Base-by-base conservation (phyloP, 2,113 vertebrate genomes). In the Marmota monax region DNA sequence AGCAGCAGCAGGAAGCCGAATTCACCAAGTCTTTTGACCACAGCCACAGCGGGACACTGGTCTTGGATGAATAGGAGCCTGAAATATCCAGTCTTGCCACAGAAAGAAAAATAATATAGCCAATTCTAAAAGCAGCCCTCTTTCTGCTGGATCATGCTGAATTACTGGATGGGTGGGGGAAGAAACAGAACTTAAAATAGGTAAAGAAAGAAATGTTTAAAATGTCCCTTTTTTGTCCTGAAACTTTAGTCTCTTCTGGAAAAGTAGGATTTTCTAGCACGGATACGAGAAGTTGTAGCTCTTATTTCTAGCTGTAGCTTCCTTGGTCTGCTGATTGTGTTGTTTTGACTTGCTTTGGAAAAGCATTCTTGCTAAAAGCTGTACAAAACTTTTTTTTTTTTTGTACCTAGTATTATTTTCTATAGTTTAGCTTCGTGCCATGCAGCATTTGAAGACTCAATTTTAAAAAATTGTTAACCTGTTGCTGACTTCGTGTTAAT, bases 41-140 rank as follows among this genome's bases (percentile, higher is more conserved):
- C 51, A 99, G 99, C 0, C 98, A 98, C 51, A 99, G 99, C 0
- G 99, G 99, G 4, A 99, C 99, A 0, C 94, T 99, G 80, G 99
- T 99, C 39, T 99, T 99, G 99, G 99, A 99, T 94, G 98, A 98
- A 78, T 99, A 99, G 22, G 99, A 99, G 94, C 99, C 99, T 0
- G 98, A 98, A 45, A 99, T 99, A 14, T 99, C 99, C 37, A 99
- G 99, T 0, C 98, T 99, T 93, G 97, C 99, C 45, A 73, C 97
- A 16, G 99, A 99, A 90, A 99, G 99, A 98, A 99, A 99, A 96
- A 98, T 53, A 0, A 99, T 99, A 53, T 99, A 98, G 98, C 58
- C 92, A 85, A 3, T 83, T 56, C 0, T 16, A 77, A 85, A 80
- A 0, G 53, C 18, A 45, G 0, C 80, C 23, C 0, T 77, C 89